These are phyloP conservation scores for Ennomos erosarius DNA, from an alignment of 2,888 invertebrate genomes.

Conservation along the genomic window DNA sequence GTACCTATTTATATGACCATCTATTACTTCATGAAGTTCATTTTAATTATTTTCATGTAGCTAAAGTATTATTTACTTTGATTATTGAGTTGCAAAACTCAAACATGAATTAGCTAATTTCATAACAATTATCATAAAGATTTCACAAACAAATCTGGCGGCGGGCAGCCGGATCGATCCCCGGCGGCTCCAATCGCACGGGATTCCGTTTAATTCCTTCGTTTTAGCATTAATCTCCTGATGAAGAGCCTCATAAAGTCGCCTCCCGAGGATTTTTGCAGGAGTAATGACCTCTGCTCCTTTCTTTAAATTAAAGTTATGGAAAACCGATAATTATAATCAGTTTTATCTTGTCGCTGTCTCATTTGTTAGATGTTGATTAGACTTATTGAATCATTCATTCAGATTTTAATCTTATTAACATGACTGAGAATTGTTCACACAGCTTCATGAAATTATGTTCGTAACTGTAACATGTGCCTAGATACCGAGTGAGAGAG, in stretches of 20 bases:
- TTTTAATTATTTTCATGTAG: too few relatives aligned
- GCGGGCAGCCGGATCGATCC: slow-evolving; percentile 16
- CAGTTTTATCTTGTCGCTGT: slow-evolving; percentile 48
- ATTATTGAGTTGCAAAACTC: too few relatives aligned
- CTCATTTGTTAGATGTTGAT: slow-evolving; percentile 47
- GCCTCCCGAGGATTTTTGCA: slow-evolving; percentile 51
- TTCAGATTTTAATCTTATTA: too few relatives aligned
- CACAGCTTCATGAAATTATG: too few relatives aligned
- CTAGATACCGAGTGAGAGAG: too few relatives aligned
- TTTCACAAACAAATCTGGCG: slow-evolving; percentile 17
- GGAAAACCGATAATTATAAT: slow-evolving; percentile 60
- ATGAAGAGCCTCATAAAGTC: slow-evolving; percentile 56
- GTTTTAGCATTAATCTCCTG: slow-evolving; percentile 63
- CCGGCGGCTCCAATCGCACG: slow-evolving; percentile 34
- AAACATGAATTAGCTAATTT: slow-evolving; percentile 6
- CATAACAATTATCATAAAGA: slow-evolving; percentile 19
- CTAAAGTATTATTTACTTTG: too few relatives aligned
- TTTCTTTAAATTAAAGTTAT: slow-evolving; percentile 56
- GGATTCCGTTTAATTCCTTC: slow-evolving; percentile 62
- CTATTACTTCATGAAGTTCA: too few relatives aligned
- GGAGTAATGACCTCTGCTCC: slow-evolving; percentile 42
- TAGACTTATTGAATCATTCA: slow-evolving; percentile 14
- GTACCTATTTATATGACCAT: too few relatives aligned
- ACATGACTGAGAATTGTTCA: too few relatives aligned
- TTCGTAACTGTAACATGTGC: too few relatives aligned